Evolutionary conservation across 2,888 invertebrate genomes (phyloP).

Genomic region (Charanyca ferruginea): DNA sequence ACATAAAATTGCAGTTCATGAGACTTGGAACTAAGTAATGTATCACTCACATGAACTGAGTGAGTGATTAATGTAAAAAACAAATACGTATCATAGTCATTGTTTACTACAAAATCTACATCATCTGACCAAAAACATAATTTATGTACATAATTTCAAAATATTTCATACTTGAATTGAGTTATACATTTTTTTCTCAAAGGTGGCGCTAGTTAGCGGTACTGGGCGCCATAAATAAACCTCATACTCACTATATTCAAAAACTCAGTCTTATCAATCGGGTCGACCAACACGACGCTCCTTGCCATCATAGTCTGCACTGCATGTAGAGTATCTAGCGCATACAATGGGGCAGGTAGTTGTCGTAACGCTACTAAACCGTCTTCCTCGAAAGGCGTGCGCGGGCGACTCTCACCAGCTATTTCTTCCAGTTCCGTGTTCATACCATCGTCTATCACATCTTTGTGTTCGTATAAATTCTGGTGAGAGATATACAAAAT

Average conservation of each 20-base stretch:
- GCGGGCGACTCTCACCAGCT: conserved; percentile 63
- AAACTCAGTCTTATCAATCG: conserved; percentile 69
- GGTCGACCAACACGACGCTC: conserved; percentile 72
- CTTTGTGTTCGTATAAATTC: conserved; percentile 75
- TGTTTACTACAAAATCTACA: too few relatives aligned
- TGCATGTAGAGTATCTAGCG: conserved; percentile 79
- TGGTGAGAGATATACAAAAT: conserved; percentile 49
- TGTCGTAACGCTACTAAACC: conserved; percentile 79
- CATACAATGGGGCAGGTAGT: conserved; percentile 84
- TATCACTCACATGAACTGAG: not conserved
- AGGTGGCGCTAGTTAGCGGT: too few relatives aligned
- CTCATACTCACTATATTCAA: conserved; percentile 76
- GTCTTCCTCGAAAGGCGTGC: conserved; percentile 70
- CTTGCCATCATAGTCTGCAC: conserved; percentile 80
- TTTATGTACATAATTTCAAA: too few relatives aligned
- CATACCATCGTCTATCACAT: conserved; percentile 71
- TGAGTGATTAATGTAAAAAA: too few relatives aligned
- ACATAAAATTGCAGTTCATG: not conserved
- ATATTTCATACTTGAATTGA: too few relatives aligned
- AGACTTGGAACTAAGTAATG: conserved; percentile 4
- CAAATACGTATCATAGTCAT: too few relatives aligned
- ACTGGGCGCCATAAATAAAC: too few relatives aligned
- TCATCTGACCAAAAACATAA: too few relatives aligned
- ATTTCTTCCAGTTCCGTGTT: conserved; percentile 80
- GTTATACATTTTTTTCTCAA: too few relatives aligned